Conservation (phyloP, 2,113 vertebrate genomes). For the Callocephalon fimbriatum region DNA sequence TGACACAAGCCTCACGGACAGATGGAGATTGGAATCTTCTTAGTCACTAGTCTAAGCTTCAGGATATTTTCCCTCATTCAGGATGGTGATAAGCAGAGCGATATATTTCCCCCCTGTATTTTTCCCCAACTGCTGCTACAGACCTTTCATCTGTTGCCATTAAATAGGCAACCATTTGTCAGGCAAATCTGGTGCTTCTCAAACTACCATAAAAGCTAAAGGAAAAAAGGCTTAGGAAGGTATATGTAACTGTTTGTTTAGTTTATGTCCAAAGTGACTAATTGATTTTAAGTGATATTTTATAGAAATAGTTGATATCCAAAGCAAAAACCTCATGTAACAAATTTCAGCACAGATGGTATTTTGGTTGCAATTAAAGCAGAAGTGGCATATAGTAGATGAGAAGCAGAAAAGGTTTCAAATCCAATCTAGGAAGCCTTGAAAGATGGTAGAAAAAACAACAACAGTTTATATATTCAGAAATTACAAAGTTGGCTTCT, state of each 20-base stretch:
- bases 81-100: not conserved
- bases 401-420: not conserved
- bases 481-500: not conserved
- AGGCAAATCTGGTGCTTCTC: not conserved
- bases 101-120: not conserved
- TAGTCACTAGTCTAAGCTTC: not conserved
- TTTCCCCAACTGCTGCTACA: not conserved
- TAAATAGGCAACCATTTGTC: not conserved
- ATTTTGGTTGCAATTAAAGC: constrained; percentile 38
- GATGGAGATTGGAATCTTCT: not conserved
- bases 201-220: not conserved
- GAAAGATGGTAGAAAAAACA: constrained; percentile 1
- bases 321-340: constrained; percentile 13
- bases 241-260: constrained; percentile 28
- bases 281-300: constrained; percentile 36
- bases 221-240: not conserved
- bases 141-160: constrained; percentile 12
- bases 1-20: not conserved
- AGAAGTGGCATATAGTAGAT: constrained; percentile 17
- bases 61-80: not conserved
- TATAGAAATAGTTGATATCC: constrained; percentile 35
- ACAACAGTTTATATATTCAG: not conserved
- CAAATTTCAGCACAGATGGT: constrained; percentile 64
- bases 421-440: constrained; percentile 1
- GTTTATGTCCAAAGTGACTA: constrained; percentile 39